phyloP scores from a whole-genome alignment of 2,113 vertebrate genomes.

The Brachypteracias leptosomus region DNA sequence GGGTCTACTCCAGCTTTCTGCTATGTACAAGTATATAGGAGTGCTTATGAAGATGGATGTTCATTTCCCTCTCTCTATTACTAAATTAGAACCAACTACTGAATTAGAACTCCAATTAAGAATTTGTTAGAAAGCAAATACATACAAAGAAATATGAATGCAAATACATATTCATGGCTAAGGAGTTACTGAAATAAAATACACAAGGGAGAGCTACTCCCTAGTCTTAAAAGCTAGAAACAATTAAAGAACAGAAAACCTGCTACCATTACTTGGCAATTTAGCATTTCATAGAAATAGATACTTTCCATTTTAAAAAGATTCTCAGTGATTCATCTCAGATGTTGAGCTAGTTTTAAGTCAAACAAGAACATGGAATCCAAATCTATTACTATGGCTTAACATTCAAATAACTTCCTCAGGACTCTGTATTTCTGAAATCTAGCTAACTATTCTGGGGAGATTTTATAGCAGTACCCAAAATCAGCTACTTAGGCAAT shows the following conservation, averaged over 20 bases:
- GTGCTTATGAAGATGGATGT: not conserved
- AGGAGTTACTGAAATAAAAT: not conserved
- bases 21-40: not conserved
- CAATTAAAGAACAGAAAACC: not conserved
- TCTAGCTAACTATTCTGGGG: not conserved
- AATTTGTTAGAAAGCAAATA: not conserved
- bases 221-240: not conserved
- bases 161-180: not conserved
- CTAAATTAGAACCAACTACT: not conserved
- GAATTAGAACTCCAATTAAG: not conserved
- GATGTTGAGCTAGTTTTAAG: not conserved
- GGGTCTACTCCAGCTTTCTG: not conserved
- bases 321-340: not conserved
- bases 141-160: not conserved
- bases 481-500: not conserved
- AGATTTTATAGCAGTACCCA: not conserved
- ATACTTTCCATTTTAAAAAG: not conserved
- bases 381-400: not conserved
- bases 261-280: not conserved
- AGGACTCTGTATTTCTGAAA: not conserved
- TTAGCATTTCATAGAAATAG: not conserved
- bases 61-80: not conserved
- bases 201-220: not conserved
- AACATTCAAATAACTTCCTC: not conserved
- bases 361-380: not conserved